Evolutionary conservation across 1,140 invertebrate genomes (phyloP).

Genomic region (Aricia agestis): DNA sequence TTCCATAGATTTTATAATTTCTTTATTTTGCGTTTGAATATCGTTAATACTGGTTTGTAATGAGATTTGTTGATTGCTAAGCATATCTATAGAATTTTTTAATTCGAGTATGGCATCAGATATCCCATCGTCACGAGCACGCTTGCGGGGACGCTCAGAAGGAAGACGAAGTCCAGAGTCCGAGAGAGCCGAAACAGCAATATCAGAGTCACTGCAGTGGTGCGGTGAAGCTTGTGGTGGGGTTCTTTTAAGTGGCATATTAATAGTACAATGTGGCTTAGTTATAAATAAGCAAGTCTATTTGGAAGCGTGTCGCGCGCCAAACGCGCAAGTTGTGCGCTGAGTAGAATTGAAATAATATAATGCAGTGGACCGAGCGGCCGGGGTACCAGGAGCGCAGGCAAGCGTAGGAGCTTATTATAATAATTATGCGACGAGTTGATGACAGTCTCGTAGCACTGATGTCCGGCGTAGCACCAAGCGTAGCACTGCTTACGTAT

Average conservation of each 20-base stretch:
- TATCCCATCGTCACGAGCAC: neutral
- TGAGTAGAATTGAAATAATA: too few relatives aligned
- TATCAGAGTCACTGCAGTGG: neutral
- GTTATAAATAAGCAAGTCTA: too few relatives aligned
- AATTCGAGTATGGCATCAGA: neutral
- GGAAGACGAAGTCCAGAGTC: neutral
- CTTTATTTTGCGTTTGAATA: neutral
- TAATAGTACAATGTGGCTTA: too few relatives aligned
- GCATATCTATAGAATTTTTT: neutral
- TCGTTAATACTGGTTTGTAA: neutral
- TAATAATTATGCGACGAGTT: too few relatives aligned
- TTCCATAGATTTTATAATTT: slow-evolving; percentile 8
- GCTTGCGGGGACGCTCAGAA: neutral
- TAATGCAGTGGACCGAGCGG: too few relatives aligned
- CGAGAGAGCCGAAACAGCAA: neutral
- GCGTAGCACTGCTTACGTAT: too few relatives aligned
- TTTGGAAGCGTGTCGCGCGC: too few relatives aligned
- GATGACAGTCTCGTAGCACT: too few relatives aligned
- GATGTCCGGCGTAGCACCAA: too few relatives aligned
- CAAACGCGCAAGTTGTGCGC: too few relatives aligned
- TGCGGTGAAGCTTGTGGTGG: neutral
- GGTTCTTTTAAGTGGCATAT: neutral
- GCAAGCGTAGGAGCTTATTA: too few relatives aligned
- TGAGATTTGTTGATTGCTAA: neutral
- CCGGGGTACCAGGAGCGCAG: too few relatives aligned